Percentiles rank a stretch among this genome's conserved stretches.
phyloP scores from a whole-genome alignment of 1,140 invertebrate species.

The Homalodisca vitripennis region DNA sequence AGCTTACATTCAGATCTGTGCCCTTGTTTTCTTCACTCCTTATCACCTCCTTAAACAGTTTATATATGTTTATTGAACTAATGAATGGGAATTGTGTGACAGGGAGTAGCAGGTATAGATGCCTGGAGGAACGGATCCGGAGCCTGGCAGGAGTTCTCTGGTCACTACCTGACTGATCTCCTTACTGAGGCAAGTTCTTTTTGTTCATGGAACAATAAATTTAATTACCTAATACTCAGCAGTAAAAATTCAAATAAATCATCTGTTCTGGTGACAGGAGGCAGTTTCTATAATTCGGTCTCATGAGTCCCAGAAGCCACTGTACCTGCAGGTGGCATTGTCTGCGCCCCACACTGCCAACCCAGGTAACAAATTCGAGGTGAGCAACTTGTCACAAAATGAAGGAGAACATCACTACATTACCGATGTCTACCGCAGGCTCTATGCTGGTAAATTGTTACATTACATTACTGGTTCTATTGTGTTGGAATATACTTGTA shows the following conservation, averaged over 20 bases:
- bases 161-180: conserved; percentile 58
- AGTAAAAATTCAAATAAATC: background rate
- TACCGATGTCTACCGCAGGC: background rate
- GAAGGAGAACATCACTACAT: background rate
- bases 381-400: background rate
- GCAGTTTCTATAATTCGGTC: conserved; percentile 55
- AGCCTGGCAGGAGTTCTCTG: conserved; percentile 49
- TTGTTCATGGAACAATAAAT: background rate
- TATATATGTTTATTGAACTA: too few species aligned
- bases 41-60: too few species aligned
- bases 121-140: conserved; percentile 46
- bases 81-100: background rate
- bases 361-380: conserved; percentile 12
- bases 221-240: background rate
- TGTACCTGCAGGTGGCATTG: conserved; percentile 63
- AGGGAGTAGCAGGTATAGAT: conserved; percentile 44
- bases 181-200: conserved; percentile 47
- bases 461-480: too few species aligned
- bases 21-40: too few species aligned
- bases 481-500: too few species aligned
- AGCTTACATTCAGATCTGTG: too few species aligned
- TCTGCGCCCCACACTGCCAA: conserved; percentile 55
- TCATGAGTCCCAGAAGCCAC: conserved; percentile 52
- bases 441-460: conserved; percentile 16
- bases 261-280: conserved; percentile 48